Conservation (phyloP, 2,113 vertebrate genomes). For the Petrocephalus microphthalmus region DNA sequence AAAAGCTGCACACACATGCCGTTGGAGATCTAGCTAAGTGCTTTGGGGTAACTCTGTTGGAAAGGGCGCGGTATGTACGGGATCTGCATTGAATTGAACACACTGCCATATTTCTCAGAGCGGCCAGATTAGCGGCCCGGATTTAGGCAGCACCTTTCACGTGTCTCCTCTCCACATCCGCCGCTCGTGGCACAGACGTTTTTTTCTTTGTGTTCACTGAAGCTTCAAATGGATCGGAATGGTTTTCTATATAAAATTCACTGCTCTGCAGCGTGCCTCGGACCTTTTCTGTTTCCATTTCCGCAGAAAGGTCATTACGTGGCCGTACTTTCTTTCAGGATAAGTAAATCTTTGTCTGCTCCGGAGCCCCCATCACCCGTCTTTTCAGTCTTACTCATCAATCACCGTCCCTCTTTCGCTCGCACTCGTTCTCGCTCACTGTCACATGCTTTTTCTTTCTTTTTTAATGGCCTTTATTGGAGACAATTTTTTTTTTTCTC, state of each 20-base stretch:
- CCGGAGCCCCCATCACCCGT: background rate
- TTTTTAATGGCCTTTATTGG: background rate
- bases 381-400: background rate
- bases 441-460: background rate
- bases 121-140: background rate
- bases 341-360: background rate
- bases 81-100: background rate
- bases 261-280: background rate
- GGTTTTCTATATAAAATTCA: background rate
- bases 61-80: background rate
- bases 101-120: background rate
- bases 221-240: background rate
- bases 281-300: background rate
- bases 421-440: background rate
- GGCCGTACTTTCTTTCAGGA: background rate
- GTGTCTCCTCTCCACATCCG: background rate
- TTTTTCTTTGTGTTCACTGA: background rate
- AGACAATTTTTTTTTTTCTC: too few relatives aligned
- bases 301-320: background rate
- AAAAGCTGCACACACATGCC: background rate
- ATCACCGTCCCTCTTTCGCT: background rate
- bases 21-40: background rate
- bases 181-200: background rate
- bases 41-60: background rate
- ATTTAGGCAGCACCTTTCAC: background rate